Base-by-base conservation (phyloP, 1,140 invertebrate species). In the Diplogasteroides magnus region DNA sequence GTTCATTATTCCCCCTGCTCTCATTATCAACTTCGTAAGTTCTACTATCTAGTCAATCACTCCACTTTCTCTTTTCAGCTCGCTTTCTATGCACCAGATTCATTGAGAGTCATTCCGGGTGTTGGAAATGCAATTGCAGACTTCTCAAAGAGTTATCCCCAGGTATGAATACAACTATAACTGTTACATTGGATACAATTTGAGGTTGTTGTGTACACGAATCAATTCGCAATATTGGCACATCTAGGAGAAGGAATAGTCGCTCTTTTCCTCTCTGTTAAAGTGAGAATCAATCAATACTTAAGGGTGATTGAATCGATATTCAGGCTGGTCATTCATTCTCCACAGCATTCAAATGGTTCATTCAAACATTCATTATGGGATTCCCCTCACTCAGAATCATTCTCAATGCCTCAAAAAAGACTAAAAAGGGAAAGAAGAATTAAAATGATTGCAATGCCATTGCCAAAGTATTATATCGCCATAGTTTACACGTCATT, bases 311-410 rank as follows among this genome's bases (percentile, higher is more conserved):
- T n/a, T n/a, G n/a, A n/a, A n/a, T n/a, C n/a, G n/a, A n/a, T n/a
- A 11, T 48, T 48, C 37, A 48, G 37, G 6, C 37, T 6, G 37
- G 37, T 48, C 6, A 48, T 19, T 48, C 37, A 19, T 71, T 65
- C 26, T 61, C 69, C 13, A 69, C 71, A 23, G 26, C 77, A 13
- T 68, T 78, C 48, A 78, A 78, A 67, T 79, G 77, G 77, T 74
- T 78, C 58, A 26, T 79, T 11, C 77, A 79, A 62, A 79, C 77
- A 2, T 76, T 80, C 57, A 69, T 79, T 58, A 31, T 79, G 25
- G 77, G 77, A 15, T 79, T 75, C 57, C 78, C 77, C n/a, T 79
- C 77, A 1, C 71, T 77, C 2, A 28, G 28, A 1, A 73, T 71
- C 29, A 60, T 75, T 26, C 48, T 71, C 31, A 23, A 31, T 14